These are phyloP conservation scores for Cantharis lateralis DNA, from an alignment of 2,888 invertebrate species.

Conservation along the genomic window DNA sequence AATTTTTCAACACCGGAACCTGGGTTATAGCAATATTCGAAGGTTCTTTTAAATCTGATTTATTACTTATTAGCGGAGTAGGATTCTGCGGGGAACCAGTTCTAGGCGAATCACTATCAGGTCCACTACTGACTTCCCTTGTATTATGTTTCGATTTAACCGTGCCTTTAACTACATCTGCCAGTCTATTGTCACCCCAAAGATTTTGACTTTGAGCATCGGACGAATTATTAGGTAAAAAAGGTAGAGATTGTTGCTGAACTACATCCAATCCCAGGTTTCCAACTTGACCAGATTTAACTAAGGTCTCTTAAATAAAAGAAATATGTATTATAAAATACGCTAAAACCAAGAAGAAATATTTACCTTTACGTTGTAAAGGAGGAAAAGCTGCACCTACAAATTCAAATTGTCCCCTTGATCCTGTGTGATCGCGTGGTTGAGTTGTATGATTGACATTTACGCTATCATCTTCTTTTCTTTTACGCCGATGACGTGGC, in stretches of 20 bases:
- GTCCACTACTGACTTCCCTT: constrained; percentile 45
- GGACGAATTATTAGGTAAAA: constrained; percentile 43
- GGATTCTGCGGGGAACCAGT: constrained; percentile 48
- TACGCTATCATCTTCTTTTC: constrained; percentile 51
- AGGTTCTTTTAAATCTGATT: neutral
- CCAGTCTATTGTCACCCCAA: constrained; percentile 66
- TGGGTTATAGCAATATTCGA: neutral
- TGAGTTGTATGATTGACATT: constrained; percentile 34
- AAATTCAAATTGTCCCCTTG: constrained; percentile 72
- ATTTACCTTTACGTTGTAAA: constrained; percentile 64
- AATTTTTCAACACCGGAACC: neutral
- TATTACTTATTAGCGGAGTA: neutral
- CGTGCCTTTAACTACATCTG: constrained; percentile 80
- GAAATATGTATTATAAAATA: constrained; percentile 38
- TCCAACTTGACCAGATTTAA: constrained; percentile 40
- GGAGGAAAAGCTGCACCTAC: constrained; percentile 82
- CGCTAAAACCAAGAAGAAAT: constrained; percentile 31
- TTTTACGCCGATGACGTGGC: constrained; percentile 55
- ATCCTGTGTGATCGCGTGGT: constrained; percentile 42
- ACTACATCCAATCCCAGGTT: constrained; percentile 46
- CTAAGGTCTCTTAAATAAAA: constrained; percentile 31
- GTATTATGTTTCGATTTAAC: constrained; percentile 62
- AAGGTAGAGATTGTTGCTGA: constrained; percentile 29
- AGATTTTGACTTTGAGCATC: constrained; percentile 47
- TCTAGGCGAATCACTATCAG: constrained; percentile 47